Evolutionary conservation across 2,888 invertebrate genomes (phyloP).

Genomic region (Microchrysa polita): DNA sequence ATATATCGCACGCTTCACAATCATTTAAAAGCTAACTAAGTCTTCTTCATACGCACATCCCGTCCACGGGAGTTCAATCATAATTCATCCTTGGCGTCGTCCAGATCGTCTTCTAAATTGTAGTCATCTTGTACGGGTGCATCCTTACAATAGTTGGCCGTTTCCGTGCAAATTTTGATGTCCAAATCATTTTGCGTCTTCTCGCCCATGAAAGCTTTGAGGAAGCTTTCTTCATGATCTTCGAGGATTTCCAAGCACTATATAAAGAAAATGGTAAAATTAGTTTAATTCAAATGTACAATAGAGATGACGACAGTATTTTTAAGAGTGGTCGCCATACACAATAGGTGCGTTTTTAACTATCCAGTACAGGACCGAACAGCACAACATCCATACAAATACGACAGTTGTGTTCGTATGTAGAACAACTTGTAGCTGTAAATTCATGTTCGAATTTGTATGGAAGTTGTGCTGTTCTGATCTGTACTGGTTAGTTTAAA

Average conservation of each 20-base stretch:
- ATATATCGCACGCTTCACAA: constrained; percentile 6
- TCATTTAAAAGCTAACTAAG: constrained; percentile 12
- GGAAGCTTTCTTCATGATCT: constrained; percentile 60
- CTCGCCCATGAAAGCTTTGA: constrained; percentile 61
- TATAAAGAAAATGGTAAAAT: neutral
- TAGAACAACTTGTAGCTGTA: too few species aligned
- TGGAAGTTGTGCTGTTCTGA: too few species aligned
- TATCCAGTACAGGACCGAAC: too few species aligned
- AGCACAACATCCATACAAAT: too few species aligned
- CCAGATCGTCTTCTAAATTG: constrained; percentile 59
- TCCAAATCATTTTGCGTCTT: constrained; percentile 63
- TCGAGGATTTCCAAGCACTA: constrained; percentile 62
- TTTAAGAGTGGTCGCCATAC: too few species aligned
- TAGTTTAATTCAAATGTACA: neutral
- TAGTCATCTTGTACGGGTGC: constrained; percentile 61
- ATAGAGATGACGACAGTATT: too few species aligned
- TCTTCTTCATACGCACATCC: too few species aligned
- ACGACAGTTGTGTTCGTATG: too few species aligned
- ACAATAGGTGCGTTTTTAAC: too few species aligned
- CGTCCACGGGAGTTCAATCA: constrained; percentile 54
- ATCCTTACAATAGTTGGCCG: constrained; percentile 66
- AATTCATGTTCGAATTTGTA: too few species aligned
- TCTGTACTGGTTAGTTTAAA: too few species aligned
- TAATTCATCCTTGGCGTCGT: constrained; percentile 59
- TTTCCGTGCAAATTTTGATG: constrained; percentile 67